Conservation (phyloP, 2,888 invertebrate species). For the Eupithecia centaureata region DNA sequence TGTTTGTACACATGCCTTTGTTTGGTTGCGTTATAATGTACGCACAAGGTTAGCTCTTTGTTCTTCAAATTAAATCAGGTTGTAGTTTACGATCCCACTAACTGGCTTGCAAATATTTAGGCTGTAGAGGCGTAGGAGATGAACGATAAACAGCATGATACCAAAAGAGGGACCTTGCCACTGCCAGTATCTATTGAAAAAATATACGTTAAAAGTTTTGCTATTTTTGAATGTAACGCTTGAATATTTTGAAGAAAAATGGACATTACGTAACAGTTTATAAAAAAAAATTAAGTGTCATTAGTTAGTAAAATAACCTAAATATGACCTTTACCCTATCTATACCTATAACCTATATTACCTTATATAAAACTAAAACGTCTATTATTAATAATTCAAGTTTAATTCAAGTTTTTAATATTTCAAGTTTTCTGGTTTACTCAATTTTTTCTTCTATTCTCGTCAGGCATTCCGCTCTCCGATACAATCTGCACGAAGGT, state of each 20-base stretch:
- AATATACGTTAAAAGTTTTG: not conserved
- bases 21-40: conserved; percentile 45
- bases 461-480: conserved; percentile 3
- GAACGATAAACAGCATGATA: conserved; percentile 7
- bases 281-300: too few species aligned
- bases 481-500: conserved; percentile 21
- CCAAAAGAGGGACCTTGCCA: conserved; percentile 3
- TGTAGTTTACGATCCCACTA: conserved; percentile 35
- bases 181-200: not conserved
- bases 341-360: too few species aligned
- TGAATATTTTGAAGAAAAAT: not conserved
- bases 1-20: conserved; percentile 54
- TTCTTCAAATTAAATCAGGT: conserved; percentile 48
- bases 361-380: not conserved
- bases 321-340: too few species aligned
- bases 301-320: too few species aligned
- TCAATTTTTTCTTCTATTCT: not conserved
- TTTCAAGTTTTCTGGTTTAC: not conserved
- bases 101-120: conserved; percentile 36
- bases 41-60: conserved; percentile 58
- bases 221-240: not conserved
- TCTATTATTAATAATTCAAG: not conserved
- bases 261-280: too few species aligned
- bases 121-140: conserved; percentile 5
- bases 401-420: too few species aligned